Evolutionary conservation across 2,113 vertebrate genomes (phyloP), one percentile per base, ranked within the genome.

Genomic region (Pseudolaguvia tuberculata): DNA sequence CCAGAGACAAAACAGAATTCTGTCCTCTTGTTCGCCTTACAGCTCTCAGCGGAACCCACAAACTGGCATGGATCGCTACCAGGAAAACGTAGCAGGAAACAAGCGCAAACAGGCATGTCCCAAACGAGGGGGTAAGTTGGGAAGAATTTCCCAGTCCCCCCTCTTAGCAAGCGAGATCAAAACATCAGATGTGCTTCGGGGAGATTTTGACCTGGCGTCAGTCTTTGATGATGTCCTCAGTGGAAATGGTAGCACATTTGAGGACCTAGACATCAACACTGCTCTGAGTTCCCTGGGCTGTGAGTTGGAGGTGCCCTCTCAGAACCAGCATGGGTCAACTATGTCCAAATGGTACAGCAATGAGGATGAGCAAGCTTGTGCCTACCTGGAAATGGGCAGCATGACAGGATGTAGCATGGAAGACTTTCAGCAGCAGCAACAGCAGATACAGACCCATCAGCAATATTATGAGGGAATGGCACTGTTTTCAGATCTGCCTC

Each of bases 211-310:
- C 85, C 86, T 92, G 83, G 87, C 89, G 2, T 89, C 90, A 0
- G 88, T 91, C 78, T 91, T 93, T 6, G 90, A 92, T 2, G 90
- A 92, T 1, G 90, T 92, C 13, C 89, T 93, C 9, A 74, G 85
- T 7, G 87, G 87, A n/a, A 87, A 78, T 80, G 89, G 88, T 65
- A 90, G 92, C 87, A 92, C 86, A 70, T 92, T 93, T 2, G 92
- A 94, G 83, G 92, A 93, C 79, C 67, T 93, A 83, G 93, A 94
- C 85, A 88, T 93, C 83, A 90, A 92, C 82, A 84, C 88, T 0
- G 92, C 91, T 0, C 82, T 93, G 63, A 91, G 89, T 84, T 88
- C 91, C 0, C 85, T 93, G 45, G 90, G 88, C 23, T 90, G 89
- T 15, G 92, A 91, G 75, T 77, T 87, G 83, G 92, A 92, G 75